phyloP scores from a whole-genome alignment of 2,797 vertebrate genomes.

The Coluber constrictor region DNA sequence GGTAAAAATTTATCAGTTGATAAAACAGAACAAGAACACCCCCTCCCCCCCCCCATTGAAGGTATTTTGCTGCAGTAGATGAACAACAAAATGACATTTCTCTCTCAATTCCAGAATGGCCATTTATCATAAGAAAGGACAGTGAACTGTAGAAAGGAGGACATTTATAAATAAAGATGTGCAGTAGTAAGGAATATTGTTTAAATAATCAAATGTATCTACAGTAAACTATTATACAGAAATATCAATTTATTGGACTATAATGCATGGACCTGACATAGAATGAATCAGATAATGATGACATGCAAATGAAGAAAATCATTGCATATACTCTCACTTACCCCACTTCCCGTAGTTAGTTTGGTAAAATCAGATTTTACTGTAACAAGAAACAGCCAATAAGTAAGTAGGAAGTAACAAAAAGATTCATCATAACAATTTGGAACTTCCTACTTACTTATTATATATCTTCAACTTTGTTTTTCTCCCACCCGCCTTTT shows the following conservation, averaged over 20 bases:
- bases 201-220: background rate
- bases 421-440: background rate
- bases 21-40: background rate
- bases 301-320: background rate
- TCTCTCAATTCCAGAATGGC: background rate
- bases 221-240: background rate
- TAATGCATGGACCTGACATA: background rate
- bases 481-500: background rate
- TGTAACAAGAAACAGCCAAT: background rate
- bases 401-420: background rate
- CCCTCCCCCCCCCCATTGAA: background rate
- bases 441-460: background rate
- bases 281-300: background rate
- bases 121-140: background rate
- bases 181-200: background rate
- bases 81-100: background rate
- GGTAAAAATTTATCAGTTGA: background rate
- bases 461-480: background rate
- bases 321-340: background rate
- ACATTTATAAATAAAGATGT: background rate
- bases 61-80: background rate
- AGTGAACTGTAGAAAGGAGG: background rate
- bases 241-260: background rate
- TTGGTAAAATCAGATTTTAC: background rate
- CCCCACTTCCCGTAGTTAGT: background rate